Percentiles rank a stretch among this genome's conserved stretches.
Evolutionary conservation across 2,113 vertebrate species (phyloP).

Genomic region (Semicossyphus pulcher): DNA sequence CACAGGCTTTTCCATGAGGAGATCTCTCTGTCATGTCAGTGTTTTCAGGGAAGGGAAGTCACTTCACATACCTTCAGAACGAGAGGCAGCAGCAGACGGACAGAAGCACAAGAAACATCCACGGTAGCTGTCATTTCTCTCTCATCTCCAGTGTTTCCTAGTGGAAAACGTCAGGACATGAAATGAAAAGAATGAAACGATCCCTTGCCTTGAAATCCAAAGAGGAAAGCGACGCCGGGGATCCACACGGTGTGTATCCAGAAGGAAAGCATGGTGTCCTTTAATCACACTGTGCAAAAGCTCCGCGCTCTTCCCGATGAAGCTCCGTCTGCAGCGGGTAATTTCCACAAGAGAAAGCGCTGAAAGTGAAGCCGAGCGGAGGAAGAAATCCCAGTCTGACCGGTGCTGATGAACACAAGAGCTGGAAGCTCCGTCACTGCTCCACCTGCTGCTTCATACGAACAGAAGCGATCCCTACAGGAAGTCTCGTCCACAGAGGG

Average conservation of each 20-base stretch:
- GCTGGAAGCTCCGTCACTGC: constrained; percentile 20
- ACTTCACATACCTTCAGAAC: constrained; percentile 43
- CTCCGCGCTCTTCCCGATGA: constrained; percentile 22
- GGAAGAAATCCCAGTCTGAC: constrained; percentile 44
- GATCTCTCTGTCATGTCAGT: constrained; percentile 15
- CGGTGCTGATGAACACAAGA: constrained; percentile 23
- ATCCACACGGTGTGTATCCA: constrained; percentile 72
- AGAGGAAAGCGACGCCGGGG: constrained; percentile 61
- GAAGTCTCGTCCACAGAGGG: accelerated
- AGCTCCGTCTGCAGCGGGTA: constrained; percentile 43
- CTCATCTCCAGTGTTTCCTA: constrained; percentile 31
- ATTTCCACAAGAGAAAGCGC: constrained; percentile 50
- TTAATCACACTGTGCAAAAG: constrained; percentile 23
- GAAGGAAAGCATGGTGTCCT: constrained; percentile 66
- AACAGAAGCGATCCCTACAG: constrained; percentile 62
- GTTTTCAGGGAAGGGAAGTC: constrained; percentile 19
- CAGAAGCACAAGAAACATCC: constrained; percentile 26
- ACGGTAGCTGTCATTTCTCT: constrained; percentile 10
- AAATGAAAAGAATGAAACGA: constrained; percentile 40
- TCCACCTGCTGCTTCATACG: constrained; percentile 20
- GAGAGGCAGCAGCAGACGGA: constrained; percentile 11
- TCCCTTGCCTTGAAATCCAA: constrained; percentile 78
- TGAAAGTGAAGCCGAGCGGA: constrained; percentile 39
- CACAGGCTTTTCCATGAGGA: background rate
- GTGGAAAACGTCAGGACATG: constrained; percentile 17